Conservation (phyloP, 2,888 invertebrate genomes). For the Leucophenga maculata region DNA sequence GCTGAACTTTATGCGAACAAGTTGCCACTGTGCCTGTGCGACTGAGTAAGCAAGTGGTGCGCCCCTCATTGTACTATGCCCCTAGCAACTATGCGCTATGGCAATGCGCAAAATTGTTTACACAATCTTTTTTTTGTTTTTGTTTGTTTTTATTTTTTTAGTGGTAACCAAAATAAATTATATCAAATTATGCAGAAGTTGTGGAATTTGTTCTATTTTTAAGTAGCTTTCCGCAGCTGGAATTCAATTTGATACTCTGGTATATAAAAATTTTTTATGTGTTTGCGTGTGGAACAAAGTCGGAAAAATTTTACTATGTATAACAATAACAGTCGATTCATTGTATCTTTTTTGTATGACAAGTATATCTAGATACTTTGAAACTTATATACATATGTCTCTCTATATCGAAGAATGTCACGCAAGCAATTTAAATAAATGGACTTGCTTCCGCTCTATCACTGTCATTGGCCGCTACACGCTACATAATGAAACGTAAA, state of each 20-base stretch:
- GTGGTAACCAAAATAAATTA: neutral
- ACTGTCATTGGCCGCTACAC: constrained; percentile 21
- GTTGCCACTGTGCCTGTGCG: constrained; percentile 23
- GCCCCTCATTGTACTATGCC: constrained; percentile 40
- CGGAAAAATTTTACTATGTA: too few relatives aligned
- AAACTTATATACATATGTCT: too few relatives aligned
- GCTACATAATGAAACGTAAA: neutral
- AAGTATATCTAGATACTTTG: too few relatives aligned
- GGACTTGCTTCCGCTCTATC: constrained; percentile 56
- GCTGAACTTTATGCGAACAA: constrained; percentile 56
- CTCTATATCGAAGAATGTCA: constrained; percentile 49
- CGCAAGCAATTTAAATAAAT: constrained; percentile 67
- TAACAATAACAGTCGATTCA: too few relatives aligned
- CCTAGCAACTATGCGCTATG: too few relatives aligned
- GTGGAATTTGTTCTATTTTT: neutral
- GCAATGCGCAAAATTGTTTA: constrained; percentile 5
- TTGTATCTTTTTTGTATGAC: too few relatives aligned
- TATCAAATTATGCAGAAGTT: neutral
- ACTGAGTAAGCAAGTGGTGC: constrained; percentile 51
- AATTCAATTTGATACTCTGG: too few relatives aligned
- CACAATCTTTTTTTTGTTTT: neutral
- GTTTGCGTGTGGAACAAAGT: too few relatives aligned
- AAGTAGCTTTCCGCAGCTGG: too few relatives aligned
- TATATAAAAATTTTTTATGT: too few relatives aligned
- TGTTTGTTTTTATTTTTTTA: too few relatives aligned